A percentile compares a stretch with the other conserved stretches of the same genome.
Evolutionary conservation across 2,797 vertebrate species (phyloP).

Genomic region (Phaenicophaeus curvirostris): DNA sequence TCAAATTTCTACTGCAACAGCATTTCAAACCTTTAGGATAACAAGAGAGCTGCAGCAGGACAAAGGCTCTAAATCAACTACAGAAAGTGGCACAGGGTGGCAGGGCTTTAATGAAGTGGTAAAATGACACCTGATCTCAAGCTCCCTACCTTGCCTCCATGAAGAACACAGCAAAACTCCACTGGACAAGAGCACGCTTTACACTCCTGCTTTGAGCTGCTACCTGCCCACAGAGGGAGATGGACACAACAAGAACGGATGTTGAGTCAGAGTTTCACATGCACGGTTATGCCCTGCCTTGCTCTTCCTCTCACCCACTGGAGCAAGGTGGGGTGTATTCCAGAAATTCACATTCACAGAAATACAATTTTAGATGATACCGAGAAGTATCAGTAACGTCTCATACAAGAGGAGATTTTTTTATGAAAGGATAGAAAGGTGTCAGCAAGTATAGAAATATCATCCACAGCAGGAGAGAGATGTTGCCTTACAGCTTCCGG

Average conservation of each 20-base stretch:
- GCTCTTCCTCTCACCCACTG: not conserved
- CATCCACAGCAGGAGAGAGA: not conserved
- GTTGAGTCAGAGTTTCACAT: not conserved
- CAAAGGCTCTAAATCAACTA: not conserved
- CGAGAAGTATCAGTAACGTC: not conserved
- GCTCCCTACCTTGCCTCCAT: not conserved
- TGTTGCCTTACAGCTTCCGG: not conserved
- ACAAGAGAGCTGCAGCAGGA: not conserved
- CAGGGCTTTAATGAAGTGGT: not conserved
- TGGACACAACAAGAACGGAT: not conserved
- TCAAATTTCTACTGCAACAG: not conserved
- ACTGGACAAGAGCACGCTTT: not conserved
- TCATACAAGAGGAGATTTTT: not conserved
- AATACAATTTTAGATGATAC: not conserved
- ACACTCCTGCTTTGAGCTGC: not conserved
- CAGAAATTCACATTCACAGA: constrained; percentile 29
- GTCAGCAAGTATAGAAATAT: not conserved
- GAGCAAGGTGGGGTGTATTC: not conserved
- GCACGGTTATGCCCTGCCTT: not conserved
- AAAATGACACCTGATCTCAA: not conserved
- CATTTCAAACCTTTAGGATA: not conserved
- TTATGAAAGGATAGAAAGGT: not conserved
- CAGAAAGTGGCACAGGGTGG: not conserved
- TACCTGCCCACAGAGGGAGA: not conserved
- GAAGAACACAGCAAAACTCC: not conserved